Evolutionary conservation across 2,113 vertebrate species (phyloP), one percentile per base, ranked within the genome.

Genomic region (Mastomys coucha): DNA sequence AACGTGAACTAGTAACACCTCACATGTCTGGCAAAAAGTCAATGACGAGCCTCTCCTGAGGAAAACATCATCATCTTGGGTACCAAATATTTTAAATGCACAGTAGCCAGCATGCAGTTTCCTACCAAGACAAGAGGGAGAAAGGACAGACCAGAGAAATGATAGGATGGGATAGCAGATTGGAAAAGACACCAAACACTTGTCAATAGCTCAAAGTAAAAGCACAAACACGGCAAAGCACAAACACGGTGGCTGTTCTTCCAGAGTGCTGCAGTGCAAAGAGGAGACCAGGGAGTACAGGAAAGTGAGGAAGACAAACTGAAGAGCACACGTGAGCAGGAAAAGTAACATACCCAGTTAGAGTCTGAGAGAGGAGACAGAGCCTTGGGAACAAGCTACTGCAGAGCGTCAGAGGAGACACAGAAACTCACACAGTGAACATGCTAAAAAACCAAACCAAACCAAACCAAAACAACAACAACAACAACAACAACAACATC

Each of bases 341-440:
- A 22, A 12, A 19, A 36, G 10, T 12, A 22, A 20, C 77, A 53
- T 5, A 33, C 49, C 20, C 16, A 80, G 77, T 36, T n/a, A 7
- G 36, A 60, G 51, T 39, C 53, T 26, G 33, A 7, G 0, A 14
- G 49, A 36, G 77, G 17, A 26, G 33, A 39, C 33, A 82, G 20
- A 26, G 36, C 0, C 2, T 2, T 7, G 6, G 12, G 53, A 6
- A 39, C 11, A 1, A 58, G 53, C 22, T 20, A 8, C 36, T 3
- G 20, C 53, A 39, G 53, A 39, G 20, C 36, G 16, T 58, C n/a
- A n/a, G n/a, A n/a, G 49, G 33, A 58, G 33, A 81, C 33, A 81
- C 17, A 60, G 80, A 82, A n/a, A 60, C 22, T 39, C 80, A 78
- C 28, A 78, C 45, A 58, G 19, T 26, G 36, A 58, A 39, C 17